Evolutionary conservation across 1,140 invertebrate genomes (phyloP).

Genomic region (Streblospio benedicti): DNA sequence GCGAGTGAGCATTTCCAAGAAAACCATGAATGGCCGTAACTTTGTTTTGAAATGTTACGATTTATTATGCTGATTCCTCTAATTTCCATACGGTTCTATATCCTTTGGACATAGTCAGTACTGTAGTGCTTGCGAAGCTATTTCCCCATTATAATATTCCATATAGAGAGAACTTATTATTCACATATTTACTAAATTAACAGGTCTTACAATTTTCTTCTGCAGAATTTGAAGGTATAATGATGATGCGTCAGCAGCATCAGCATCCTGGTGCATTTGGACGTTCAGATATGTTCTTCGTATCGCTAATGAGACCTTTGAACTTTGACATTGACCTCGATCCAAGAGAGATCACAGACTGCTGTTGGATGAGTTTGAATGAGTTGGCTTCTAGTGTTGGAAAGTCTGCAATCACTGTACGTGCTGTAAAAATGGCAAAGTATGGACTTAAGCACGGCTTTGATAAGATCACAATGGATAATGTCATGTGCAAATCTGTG

Average conservation of each 20-base stretch:
- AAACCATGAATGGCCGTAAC: too few relatives aligned
- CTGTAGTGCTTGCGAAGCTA: too few relatives aligned
- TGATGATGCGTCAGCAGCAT: conserved; percentile 64
- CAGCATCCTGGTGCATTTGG: conserved; percentile 57
- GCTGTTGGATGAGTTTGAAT: conserved; percentile 62
- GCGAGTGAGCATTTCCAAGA: too few relatives aligned
- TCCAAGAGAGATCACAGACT: conserved; percentile 64
- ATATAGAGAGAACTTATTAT: too few relatives aligned
- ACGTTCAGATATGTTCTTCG: conserved; percentile 76
- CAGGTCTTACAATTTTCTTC: conserved; percentile 14
- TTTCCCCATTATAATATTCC: too few relatives aligned
- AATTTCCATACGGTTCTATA: too few relatives aligned
- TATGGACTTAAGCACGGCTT: conserved; percentile 31
- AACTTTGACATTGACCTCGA: conserved; percentile 60
- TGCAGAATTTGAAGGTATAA: conserved; percentile 61
- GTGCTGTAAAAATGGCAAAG: conserved; percentile 25
- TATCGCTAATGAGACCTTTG: conserved; percentile 62
- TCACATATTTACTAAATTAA: background rate
- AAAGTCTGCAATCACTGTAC: conserved; percentile 25
- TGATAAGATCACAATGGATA: conserved; percentile 30
- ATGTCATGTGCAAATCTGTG: conserved; percentile 28
- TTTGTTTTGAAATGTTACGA: too few relatives aligned
- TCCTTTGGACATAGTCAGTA: too few relatives aligned
- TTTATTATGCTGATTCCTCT: too few relatives aligned
- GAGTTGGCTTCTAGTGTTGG: conserved; percentile 19